Evolutionary conservation across 1,140 invertebrate species (phyloP).

Genomic region (Scylla paramamosain): DNA sequence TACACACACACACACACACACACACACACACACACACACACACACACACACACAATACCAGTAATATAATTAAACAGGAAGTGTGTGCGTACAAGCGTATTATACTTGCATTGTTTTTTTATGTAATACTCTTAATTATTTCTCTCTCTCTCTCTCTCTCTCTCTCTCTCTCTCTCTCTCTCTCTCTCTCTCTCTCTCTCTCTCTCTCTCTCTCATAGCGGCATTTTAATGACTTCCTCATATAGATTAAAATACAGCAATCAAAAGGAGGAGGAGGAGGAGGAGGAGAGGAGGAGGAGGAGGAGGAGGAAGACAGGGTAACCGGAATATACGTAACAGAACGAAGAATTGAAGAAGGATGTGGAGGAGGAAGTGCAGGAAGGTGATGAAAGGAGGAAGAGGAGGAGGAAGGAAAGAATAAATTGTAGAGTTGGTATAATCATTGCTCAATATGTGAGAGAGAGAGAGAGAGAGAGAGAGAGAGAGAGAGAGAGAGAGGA

Average conservation of each 20-base stretch:
- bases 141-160: no score
- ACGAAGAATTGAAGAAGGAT: background rate
- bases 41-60: slow-evolving; percentile 32
- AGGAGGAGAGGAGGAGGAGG: background rate
- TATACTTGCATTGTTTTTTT: background rate
- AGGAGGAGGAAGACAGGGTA: background rate
- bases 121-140: background rate
- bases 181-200: no score
- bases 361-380: background rate
- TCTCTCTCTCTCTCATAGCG: background rate
- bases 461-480: no score
- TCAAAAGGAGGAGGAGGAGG: background rate
- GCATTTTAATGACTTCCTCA: background rate
- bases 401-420: background rate
- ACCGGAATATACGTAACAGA: background rate
- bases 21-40: slow-evolving; percentile 31
- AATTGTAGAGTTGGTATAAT: background rate
- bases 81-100: slow-evolving; percentile 3
- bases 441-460: background rate
- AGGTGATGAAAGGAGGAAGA: no score
- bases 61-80: background rate
- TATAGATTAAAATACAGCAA: background rate
- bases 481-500: no score
- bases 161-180: no score
- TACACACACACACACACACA: slow-evolving; percentile 31